These are phyloP conservation scores for Leuciscus waleckii DNA, from an alignment of 2,797 vertebrate genomes.

Conservation along the genomic window DNA sequence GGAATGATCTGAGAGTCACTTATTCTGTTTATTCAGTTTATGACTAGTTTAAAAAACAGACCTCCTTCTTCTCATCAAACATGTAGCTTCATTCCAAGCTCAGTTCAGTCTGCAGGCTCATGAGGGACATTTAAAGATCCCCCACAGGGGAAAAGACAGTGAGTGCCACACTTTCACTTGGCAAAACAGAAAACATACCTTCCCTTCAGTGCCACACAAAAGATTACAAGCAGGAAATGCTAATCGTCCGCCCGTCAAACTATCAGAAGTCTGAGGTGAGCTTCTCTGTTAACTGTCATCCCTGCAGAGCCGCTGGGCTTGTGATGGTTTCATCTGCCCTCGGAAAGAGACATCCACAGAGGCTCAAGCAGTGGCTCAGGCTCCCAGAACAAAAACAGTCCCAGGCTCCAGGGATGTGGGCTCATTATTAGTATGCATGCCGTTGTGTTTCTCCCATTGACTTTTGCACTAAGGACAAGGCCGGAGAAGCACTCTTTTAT, in stretches of 20 bases:
- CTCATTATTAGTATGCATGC: conserved; percentile 66
- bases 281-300: conserved; percentile 57
- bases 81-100: conserved; percentile 55
- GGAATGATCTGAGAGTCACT: conserved; percentile 33
- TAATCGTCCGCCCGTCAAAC: conserved; percentile 61
- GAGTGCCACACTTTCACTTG: conserved; percentile 58
- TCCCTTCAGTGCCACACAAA: conserved; percentile 55
- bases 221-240: conserved; percentile 58
- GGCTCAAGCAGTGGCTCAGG: conserved; percentile 57
- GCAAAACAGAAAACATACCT: conserved; percentile 61
- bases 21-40: conserved; percentile 27
- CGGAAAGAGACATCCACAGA: conserved; percentile 57
- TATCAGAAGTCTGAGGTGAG: conserved; percentile 48
- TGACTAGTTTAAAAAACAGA: conserved; percentile 15
- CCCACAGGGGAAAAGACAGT: conserved; percentile 54
- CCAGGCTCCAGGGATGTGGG: conserved; percentile 57
- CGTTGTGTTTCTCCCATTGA: conserved; percentile 64
- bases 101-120: conserved; percentile 45
- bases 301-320: conserved; percentile 39
- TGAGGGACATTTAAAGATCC: conserved; percentile 48
- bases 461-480: conserved; percentile 64
- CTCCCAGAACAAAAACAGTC: conserved; percentile 59
- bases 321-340: conserved; percentile 59
- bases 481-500: conserved; percentile 59
- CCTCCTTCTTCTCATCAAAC: conserved; percentile 50